Conservation (phyloP, 2,113 vertebrate species). For the Entomyzon cyanotis region DNA sequence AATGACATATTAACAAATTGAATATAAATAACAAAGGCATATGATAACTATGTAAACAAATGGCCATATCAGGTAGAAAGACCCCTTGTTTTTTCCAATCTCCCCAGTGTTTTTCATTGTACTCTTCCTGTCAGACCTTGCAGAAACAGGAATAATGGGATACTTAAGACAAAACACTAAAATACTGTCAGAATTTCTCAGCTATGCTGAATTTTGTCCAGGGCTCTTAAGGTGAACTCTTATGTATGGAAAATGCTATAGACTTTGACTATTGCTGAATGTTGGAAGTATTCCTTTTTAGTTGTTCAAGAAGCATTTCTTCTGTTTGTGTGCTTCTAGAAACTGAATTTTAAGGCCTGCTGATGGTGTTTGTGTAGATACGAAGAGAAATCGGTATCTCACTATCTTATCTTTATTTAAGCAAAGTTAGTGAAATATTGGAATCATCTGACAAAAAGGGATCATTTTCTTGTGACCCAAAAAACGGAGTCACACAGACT, state of each 20-base stretch:
- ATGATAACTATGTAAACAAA: neutral
- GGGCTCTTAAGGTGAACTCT: neutral
- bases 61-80: neutral
- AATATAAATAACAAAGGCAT: neutral
- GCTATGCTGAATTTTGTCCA: neutral
- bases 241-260: neutral
- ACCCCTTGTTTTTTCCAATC: fast-evolving
- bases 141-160: neutral
- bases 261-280: neutral
- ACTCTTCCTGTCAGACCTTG: neutral
- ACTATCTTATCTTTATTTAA: neutral
- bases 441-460: neutral
- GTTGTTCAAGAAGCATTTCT: neutral
- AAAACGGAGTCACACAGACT: neutral
- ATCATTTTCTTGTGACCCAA: neutral
- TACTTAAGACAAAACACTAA: neutral
- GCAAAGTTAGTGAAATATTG: neutral
- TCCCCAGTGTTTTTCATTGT: neutral
- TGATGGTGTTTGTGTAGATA: neutral
- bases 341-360: neutral
- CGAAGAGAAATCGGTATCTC: neutral
- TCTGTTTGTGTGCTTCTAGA: neutral
- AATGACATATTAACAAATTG: neutral
- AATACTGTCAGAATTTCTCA: neutral
- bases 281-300: neutral